Evolutionary conservation across 2,113 vertebrate genomes (phyloP).

Genomic region (Oncorhynchus clarkii): DNA sequence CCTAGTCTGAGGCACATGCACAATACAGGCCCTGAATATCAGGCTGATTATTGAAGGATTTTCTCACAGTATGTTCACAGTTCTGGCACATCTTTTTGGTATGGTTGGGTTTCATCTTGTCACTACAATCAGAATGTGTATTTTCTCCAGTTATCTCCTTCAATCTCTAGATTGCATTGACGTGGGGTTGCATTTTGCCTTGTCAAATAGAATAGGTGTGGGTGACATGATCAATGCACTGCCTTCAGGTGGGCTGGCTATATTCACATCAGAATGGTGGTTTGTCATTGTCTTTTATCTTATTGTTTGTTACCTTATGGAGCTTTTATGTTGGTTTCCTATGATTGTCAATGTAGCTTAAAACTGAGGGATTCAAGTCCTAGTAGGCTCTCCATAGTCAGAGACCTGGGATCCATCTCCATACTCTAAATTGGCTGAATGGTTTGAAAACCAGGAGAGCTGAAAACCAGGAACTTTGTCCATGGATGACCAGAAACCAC

Average conservation of each 20-base stretch:
- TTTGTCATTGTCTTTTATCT: not conserved
- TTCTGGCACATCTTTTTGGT: not conserved
- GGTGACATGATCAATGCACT: slow-evolving; percentile 11
- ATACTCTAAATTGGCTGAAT: too few relatives aligned
- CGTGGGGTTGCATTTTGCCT: slow-evolving; percentile 16
- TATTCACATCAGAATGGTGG: slow-evolving; percentile 35
- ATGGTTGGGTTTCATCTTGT: not conserved
- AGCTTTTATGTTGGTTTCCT: not conserved
- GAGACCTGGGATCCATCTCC: too few relatives aligned
- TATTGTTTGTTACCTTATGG: not conserved
- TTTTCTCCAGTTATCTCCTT: slow-evolving; percentile 1
- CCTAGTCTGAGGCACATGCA: too few relatives aligned
- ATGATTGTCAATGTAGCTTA: not conserved
- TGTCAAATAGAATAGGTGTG: slow-evolving; percentile 1
- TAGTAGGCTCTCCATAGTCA: not conserved
- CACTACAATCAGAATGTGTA: not conserved
- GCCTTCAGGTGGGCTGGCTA: slow-evolving; percentile 22
- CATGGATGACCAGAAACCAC: too few relatives aligned
- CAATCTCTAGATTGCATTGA: slow-evolving; percentile 1
- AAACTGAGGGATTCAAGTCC: slow-evolving; percentile 1
- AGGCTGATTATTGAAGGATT: too few relatives aligned
- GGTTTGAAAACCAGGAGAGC: too few relatives aligned
- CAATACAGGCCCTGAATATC: too few relatives aligned
- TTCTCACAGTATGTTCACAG: too few relatives aligned
- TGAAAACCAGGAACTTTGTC: too few relatives aligned